Conservation (phyloP, 2,797 vertebrate species). For the Trachops cirrhosus region DNA sequence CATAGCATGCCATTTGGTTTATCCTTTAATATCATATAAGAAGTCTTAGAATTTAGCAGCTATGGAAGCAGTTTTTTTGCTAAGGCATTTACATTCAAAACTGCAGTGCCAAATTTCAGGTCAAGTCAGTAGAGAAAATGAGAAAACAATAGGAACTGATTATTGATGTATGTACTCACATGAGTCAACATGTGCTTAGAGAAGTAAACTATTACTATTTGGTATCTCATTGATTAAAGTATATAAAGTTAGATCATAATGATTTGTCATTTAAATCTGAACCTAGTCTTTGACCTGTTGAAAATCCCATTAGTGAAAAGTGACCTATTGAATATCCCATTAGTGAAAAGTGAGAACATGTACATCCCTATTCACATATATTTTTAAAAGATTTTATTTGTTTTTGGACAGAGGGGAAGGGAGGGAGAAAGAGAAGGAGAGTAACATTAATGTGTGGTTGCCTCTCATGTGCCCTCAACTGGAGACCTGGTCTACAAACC, state of each 20-base stretch:
- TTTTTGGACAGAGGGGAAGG: too few species aligned
- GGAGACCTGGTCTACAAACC: too few species aligned
- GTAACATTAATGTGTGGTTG: too few species aligned
- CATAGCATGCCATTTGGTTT: background rate
- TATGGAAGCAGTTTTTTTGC: background rate
- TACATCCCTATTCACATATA: background rate
- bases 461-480: too few species aligned
- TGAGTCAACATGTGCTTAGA: background rate
- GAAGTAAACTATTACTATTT: background rate
- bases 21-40: slow-evolving; percentile 1
- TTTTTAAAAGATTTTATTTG: too few species aligned
- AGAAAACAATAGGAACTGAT: background rate
- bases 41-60: background rate
- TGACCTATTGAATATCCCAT: background rate
- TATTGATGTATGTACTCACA: background rate
- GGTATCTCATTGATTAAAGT: background rate
- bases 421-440: too few species aligned
- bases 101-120: background rate
- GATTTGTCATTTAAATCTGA: slow-evolving; percentile 39
- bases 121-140: slow-evolving; percentile 3
- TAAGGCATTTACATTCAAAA: slow-evolving; percentile 20
- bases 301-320: slow-evolving; percentile 29
- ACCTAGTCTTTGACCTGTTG: background rate
- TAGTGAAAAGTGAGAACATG: background rate
- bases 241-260: slow-evolving; percentile 8